phyloP scores from a whole-genome alignment of 2,113 vertebrate species.

The Rallus limicola region DNA sequence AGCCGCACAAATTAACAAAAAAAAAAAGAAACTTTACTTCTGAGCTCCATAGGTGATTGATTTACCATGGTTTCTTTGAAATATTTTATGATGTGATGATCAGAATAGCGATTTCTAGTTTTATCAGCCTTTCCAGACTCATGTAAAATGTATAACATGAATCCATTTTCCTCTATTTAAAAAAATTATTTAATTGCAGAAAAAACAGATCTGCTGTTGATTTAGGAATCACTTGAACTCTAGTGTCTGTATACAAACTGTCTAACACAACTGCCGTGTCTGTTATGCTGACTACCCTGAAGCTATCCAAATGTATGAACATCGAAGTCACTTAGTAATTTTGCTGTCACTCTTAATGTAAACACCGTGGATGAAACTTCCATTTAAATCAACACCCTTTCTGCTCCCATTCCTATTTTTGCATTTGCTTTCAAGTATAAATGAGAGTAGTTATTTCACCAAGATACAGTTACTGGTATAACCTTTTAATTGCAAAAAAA shows the following conservation, averaged over 20 bases:
- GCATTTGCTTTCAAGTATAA: background rate
- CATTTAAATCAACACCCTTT: background rate
- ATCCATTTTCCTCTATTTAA: background rate
- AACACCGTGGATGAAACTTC: background rate
- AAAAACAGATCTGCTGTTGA: background rate
- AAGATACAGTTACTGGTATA: background rate
- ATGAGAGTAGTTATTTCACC: background rate
- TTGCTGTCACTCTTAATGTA: conserved; percentile 18
- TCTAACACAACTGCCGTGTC: background rate
- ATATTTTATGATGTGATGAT: background rate
- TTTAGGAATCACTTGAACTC: background rate
- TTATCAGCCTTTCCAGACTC: background rate
- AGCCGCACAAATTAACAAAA: background rate
- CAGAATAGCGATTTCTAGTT: background rate
- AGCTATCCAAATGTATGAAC: background rate
- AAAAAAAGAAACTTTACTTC: background rate
- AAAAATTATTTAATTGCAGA: background rate
- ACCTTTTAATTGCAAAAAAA: background rate
- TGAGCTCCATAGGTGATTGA: background rate
- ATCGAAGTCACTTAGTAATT: background rate
- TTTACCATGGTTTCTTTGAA: background rate
- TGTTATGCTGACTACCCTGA: conserved; percentile 15
- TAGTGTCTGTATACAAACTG: background rate
- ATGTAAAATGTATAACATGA: background rate
- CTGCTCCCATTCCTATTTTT: background rate